A percentile compares a stretch with the other conserved stretches of the same genome.
phyloP scores from a whole-genome alignment of 92 coral and sea anemone species.

The Virgularia gustaviana region DNA sequence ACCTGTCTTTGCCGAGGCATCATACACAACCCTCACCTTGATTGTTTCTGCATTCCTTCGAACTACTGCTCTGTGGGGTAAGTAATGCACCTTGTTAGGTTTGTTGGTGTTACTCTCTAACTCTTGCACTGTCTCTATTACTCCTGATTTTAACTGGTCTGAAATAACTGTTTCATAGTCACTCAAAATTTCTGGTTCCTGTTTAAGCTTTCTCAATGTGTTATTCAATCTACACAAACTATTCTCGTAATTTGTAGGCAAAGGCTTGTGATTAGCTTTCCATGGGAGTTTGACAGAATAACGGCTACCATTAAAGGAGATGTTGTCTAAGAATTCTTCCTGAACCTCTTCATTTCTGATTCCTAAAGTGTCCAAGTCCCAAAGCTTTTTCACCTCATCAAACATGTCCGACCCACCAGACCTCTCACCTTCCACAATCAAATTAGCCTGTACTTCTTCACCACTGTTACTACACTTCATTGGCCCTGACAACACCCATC shows the following conservation, averaged over 20 bases:
- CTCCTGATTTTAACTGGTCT: conserved; percentile 15
- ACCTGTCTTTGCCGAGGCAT: conserved; percentile 2
- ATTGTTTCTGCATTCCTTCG: conserved; percentile 19
- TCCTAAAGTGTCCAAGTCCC: conserved; percentile 66
- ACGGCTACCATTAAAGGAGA: not conserved
- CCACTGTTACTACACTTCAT: not conserved
- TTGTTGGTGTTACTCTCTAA: not conserved
- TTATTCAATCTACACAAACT: not conserved
- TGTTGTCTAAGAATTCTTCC: too few species aligned
- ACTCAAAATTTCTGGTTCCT: conserved; percentile 23
- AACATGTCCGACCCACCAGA: conserved; percentile 11
- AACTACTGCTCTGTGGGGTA: conserved; percentile 13
- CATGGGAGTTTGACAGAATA: conserved; percentile 27
- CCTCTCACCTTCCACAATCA: not conserved
- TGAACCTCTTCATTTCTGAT: too few species aligned
- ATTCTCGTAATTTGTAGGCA: conserved; percentile 8
- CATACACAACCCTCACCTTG: too few species aligned
- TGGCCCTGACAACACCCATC: conserved; percentile 9
- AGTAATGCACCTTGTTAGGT: conserved; percentile 17
- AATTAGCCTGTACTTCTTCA: not conserved
- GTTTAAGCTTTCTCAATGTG: conserved; percentile 2
- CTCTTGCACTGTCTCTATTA: conserved; percentile 14
- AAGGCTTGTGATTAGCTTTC: not conserved
- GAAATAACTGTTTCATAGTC: too few species aligned
- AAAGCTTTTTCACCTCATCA: conserved; percentile 24